phyloP scores from a whole-genome alignment of 2,797 vertebrate species.

The Gorsachius magnificus region DNA sequence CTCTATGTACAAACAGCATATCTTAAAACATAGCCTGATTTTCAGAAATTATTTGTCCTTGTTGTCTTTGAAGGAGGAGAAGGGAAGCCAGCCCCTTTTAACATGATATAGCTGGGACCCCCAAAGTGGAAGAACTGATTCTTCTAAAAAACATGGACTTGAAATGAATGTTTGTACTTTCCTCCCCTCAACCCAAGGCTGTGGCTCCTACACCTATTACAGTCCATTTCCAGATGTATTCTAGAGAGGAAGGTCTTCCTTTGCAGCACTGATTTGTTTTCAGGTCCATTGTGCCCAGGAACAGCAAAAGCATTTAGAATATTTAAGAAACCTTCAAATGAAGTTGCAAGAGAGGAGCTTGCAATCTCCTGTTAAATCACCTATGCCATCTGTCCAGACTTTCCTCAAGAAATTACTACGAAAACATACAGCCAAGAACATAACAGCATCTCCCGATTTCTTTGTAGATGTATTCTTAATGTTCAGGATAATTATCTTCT shows the following conservation, averaged over 20 bases:
- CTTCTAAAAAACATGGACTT: not conserved
- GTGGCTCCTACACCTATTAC: not conserved
- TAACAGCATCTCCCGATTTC: slow-evolving; percentile 37
- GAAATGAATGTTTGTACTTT: not conserved
- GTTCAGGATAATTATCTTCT: slow-evolving; percentile 47
- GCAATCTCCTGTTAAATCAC: slow-evolving; percentile 51
- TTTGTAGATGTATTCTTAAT: slow-evolving; percentile 47
- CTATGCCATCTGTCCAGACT: slow-evolving; percentile 46
- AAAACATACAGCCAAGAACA: slow-evolving; percentile 42
- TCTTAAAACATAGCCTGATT: not conserved
- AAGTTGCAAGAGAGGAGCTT: not conserved
- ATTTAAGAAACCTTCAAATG: slow-evolving; percentile 25
- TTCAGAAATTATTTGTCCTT: not conserved
- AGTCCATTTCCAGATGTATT: not conserved
- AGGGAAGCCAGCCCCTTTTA: not conserved
- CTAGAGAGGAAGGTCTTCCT: not conserved
- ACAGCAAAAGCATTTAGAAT: slow-evolving; percentile 33
- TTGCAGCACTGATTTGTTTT: slow-evolving; percentile 27
- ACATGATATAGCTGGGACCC: not conserved
- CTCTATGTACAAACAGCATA: not conserved
- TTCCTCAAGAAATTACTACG: slow-evolving; percentile 37
- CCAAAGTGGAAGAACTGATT: not conserved
- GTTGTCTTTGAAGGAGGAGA: not conserved
- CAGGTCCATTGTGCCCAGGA: not conserved
- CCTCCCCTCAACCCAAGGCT: not conserved